A percentile compares a stretch with the other conserved stretches of the same genome.
Evolutionary conservation across 2,113 vertebrate genomes (phyloP).

Genomic region (Dipodomys spectabilis): DNA sequence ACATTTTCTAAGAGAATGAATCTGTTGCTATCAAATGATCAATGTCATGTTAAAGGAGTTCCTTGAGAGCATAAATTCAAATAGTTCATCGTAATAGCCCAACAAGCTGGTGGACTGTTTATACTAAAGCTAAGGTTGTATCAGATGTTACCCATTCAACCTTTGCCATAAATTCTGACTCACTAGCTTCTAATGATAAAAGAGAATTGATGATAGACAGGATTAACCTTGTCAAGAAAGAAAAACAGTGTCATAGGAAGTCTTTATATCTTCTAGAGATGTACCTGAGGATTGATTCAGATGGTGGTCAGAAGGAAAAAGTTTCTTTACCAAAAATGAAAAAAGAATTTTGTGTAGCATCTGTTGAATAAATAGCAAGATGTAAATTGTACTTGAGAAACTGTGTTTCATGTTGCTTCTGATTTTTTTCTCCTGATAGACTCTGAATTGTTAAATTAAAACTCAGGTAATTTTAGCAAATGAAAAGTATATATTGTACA

Average conservation of each 20-base stretch:
- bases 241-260: conserved; percentile 6
- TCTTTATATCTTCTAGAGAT: not conserved
- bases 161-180: conserved; percentile 71
- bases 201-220: conserved; percentile 34
- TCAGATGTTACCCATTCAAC: conserved; percentile 53
- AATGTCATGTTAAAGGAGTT: conserved; percentile 68
- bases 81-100: conserved; percentile 59
- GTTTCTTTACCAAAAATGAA: conserved; percentile 68
- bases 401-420: conserved; percentile 52
- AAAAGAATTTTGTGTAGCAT: conserved; percentile 36
- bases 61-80: conserved; percentile 65
- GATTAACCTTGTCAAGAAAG: conserved; percentile 65
- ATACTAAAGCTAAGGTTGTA: conserved; percentile 60
- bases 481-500: conserved; percentile 74
- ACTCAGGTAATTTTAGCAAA: conserved; percentile 66
- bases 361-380: conserved; percentile 64
- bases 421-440: conserved; percentile 70
- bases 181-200: conserved; percentile 32
- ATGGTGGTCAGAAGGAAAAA: not conserved
- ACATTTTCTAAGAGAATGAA: conserved; percentile 71
- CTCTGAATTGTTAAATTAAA: conserved; percentile 76
- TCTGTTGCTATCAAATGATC: conserved; percentile 71
- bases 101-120: conserved; percentile 48
- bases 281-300: conserved; percentile 22
- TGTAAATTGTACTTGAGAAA: conserved; percentile 58